Evolutionary conservation across 64 coral and sea anemone genomes (phyloP), one percentile per base, ranked within the genome.

Genomic region (Pachyseris speciosa): DNA sequence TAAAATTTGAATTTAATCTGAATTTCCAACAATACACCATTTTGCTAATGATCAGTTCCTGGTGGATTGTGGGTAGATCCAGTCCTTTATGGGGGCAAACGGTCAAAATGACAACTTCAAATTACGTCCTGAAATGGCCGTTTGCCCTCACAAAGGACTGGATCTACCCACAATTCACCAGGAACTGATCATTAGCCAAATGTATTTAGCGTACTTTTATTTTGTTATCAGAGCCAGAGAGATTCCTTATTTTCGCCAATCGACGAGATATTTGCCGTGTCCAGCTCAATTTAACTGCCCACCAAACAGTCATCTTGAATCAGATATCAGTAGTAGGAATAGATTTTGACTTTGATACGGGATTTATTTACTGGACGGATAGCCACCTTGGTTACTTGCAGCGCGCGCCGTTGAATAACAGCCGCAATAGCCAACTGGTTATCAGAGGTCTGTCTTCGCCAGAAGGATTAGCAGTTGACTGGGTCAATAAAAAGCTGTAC

Each of bases 401-500:
- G 28, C 64, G 78, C 32, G 88, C 88, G 2, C 76, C 84, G 22
- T 5, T 98, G 5, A 84, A 83, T 5, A 91, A 94, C 78, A 68
- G 83, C 15, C 43, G 65, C 25, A 45, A 68, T 31, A 74, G 91
- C 17, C 84, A 86, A 40, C 26, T 80, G 19, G 52, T 98, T n/a
- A 45, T 98, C 7, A 85, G 84, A 16, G 74, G 74, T 37, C 81
- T 98, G 37, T 26, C 84, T 11, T 69, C 66, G 5, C 92, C 92
- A 19, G 96, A 98, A 37, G 96, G 92, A 6, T 84, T 98, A 55
- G 88, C 88, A 3, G 44, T 94, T 47, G 96, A 98, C 19, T 98
- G 96, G 96, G 17, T 98, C 28, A 94, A 98, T 25, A 51, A 80
- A 15, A 98, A 92, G 71, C 25, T 98, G n/a, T 98, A 98, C n/a